Evolutionary conservation across 2,113 vertebrate species (phyloP).

Genomic region (Megalops atlanticus): DNA sequence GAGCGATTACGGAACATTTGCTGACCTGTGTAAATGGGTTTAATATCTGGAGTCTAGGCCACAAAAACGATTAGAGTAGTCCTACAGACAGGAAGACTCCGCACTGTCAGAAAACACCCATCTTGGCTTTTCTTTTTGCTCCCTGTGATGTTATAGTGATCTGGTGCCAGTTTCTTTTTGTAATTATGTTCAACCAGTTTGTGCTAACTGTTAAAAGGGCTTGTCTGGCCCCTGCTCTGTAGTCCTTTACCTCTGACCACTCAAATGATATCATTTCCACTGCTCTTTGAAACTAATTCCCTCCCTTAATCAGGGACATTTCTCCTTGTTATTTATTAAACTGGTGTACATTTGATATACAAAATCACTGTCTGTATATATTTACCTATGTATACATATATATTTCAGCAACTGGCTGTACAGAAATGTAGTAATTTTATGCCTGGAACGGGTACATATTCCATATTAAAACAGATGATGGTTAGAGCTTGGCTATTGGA

Average conservation of each 20-base stretch:
- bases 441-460: constrained; percentile 50
- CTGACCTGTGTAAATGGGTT: background rate
- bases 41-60: background rate
- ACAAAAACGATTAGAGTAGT: background rate
- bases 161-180: too few species aligned
- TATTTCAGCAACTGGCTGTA: constrained; percentile 44
- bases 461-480: constrained; percentile 60
- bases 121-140: background rate
- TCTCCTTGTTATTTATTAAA: constrained; percentile 62
- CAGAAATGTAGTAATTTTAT: constrained; percentile 46
- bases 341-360: constrained; percentile 45
- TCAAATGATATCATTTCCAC: constrained; percentile 23
- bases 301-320: constrained; percentile 48
- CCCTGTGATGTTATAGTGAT: background rate
- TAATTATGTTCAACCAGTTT: too few species aligned
- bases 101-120: constrained; percentile 2
- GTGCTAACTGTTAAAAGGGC: background rate
- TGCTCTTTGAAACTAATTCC: constrained; percentile 60
- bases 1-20: background rate
- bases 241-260: background rate
- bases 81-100: background rate
- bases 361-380: constrained; percentile 45
- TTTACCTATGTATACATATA: constrained; percentile 49
- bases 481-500: constrained; percentile 11
- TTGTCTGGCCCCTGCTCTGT: background rate